Evolutionary conservation across 2,113 vertebrate species (phyloP), one percentile per base, ranked within the genome.

Genomic region (Picathartes gymnocephalus): DNA sequence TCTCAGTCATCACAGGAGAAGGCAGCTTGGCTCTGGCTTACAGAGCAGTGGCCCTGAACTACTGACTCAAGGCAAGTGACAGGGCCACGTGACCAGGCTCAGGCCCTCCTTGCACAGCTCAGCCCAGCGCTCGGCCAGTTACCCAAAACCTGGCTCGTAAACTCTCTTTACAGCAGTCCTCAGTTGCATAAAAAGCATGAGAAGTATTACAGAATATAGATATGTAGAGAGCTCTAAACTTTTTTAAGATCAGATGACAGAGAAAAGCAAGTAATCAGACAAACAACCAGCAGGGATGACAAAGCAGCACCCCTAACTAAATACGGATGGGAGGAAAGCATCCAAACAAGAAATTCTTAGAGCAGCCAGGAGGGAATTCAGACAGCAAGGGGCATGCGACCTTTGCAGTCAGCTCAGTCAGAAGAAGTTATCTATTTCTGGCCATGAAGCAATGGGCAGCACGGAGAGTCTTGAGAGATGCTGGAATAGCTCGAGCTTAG

Each of bases 381-480:
- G 79, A 90, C 90, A 90, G 64, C 82, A 92, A 92, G 61, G 37
- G 57, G 11, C 70, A 62, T 0, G 16, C 3, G 9, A 94, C 72
- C 80, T 93, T 66, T 83, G 88, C 60, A 73, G 68, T 37, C 88
- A 81, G 92, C 85, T 84, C 40, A 64, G 85, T 56, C 76, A 86
- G 72, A 88, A 92, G 86, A 86, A 81, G 82, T 88, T 93, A 77
- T 40, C 94, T 90, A 92, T 96, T 96, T 86, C 95, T 93, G 80
- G 82, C 92, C 76, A 78, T 30, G 58, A 88, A 88, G 96, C 79
- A 88, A 62, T 0, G 2, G 51, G 58, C 86, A 88, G 76, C 94
- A 95, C 17, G 8, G 53, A 87, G 20, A 88, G 88, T 54, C 83
- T 68, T 40, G 60, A 47, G 60, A 92, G 76, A 74, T 7, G 56